These are phyloP conservation scores for Allolobophora icterica DNA, from an alignment of 2,888 invertebrate species.

Conservation along the genomic window DNA sequence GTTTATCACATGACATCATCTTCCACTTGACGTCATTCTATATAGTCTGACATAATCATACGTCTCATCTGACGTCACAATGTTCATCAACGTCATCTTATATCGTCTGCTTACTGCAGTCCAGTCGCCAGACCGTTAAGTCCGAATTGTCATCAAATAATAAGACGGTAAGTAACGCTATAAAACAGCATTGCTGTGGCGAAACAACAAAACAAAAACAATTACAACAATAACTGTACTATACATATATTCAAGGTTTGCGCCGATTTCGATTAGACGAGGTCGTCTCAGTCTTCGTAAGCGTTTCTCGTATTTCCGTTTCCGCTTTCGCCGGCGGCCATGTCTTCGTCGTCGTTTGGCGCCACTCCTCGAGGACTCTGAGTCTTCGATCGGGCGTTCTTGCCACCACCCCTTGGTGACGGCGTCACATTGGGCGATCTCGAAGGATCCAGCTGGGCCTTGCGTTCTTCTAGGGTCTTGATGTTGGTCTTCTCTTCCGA, in stretches of 20 bases:
- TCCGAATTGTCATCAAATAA: not conserved
- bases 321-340: constrained; percentile 14
- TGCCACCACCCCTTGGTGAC: not conserved
- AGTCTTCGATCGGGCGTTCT: not conserved
- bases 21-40: not conserved
- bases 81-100: not conserved
- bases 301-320: not conserved
- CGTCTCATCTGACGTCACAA: not conserved
- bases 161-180: not conserved
- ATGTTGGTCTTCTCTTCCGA: constrained; percentile 5
- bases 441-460: not conserved
- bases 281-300: not conserved
- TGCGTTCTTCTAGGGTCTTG: not conserved
- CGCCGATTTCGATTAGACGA: not conserved
- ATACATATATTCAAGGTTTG: constrained; percentile 25
- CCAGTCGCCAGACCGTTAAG: not conserved
- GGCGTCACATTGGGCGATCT: not conserved
- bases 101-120: not conserved
- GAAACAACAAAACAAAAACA: not conserved
- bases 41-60: no score
- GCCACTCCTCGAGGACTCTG: not conserved
- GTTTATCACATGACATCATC: not conserved
- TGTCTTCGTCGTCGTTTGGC: constrained; percentile 6
- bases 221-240: constrained; percentile 21
- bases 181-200: not conserved